These are phyloP conservation scores for Ptyas mucosa DNA, from an alignment of 2,113 vertebrate species.

Conservation along the genomic window DNA sequence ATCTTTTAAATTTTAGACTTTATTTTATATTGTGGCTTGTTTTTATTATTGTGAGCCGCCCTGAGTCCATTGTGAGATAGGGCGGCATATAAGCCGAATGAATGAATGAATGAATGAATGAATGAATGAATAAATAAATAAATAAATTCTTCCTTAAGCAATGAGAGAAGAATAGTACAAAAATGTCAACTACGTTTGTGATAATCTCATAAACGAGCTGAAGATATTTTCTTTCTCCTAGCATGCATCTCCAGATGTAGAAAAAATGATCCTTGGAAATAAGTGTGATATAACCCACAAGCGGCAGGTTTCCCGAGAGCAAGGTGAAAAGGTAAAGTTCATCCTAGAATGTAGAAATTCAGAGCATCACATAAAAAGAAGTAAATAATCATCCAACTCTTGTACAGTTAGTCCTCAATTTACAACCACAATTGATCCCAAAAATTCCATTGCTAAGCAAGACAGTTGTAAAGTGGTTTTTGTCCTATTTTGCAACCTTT, in stretches of 20 bases:
- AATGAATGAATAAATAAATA: too few relatives aligned
- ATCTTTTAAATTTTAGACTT: too few relatives aligned
- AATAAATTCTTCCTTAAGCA: background rate
- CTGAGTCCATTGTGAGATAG: too few relatives aligned
- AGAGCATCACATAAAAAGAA: background rate
- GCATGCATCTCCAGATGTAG: constrained; percentile 95
- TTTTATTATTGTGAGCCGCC: too few relatives aligned
- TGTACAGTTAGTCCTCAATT: background rate
- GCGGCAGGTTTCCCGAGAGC: constrained; percentile 92
- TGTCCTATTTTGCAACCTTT: background rate
- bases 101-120: too few relatives aligned
- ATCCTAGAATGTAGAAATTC: background rate
- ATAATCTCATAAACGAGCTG: background rate
- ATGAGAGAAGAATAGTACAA: background rate
- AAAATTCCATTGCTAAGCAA: background rate
- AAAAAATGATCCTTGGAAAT: constrained; percentile 98
- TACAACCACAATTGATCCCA: background rate
- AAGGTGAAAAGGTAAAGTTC: constrained; percentile 86
- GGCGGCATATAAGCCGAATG: too few relatives aligned
- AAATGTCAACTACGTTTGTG: background rate
- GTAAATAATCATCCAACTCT: background rate
- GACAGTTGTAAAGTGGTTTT: background rate
- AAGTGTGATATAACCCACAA: constrained; percentile 98
- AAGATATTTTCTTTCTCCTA: constrained; percentile 46
- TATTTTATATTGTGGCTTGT: too few relatives aligned